Percentiles rank a stretch among this genome's conserved stretches.
These are phyloP conservation scores for Coreius guichenoti DNA, from an alignment of 2,797 vertebrate species.

Conservation along the genomic window DNA sequence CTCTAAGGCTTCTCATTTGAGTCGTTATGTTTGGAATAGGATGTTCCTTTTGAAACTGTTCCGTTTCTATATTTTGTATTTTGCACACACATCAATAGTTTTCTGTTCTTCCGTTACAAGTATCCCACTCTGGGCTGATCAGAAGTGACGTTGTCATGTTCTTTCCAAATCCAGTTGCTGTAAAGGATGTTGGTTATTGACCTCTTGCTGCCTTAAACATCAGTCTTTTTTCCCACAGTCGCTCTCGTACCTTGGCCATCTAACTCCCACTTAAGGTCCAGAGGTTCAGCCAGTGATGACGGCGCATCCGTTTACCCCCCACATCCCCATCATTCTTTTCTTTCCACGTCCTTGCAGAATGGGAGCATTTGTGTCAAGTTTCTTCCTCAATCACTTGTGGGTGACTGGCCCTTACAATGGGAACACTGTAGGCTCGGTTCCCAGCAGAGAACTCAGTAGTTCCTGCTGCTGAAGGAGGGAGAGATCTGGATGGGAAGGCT, in stretches of 20 bases:
- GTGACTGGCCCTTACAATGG: conserved; percentile 72
- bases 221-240: conserved; percentile 23
- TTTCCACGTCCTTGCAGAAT: conserved; percentile 41
- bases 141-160: conserved; percentile 39
- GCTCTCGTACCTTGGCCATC: conserved; percentile 4
- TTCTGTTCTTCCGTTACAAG: background rate
- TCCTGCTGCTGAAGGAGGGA: conserved; percentile 43
- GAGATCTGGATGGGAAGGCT: conserved; percentile 50
- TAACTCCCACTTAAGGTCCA: conserved; percentile 34
- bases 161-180: conserved; percentile 44
- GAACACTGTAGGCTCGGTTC: conserved; percentile 69
- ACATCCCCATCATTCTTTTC: conserved; percentile 33
- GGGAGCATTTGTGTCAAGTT: conserved; percentile 49
- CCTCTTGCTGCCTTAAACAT: conserved; percentile 1
- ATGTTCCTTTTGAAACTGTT: background rate
- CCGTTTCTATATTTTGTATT: background rate
- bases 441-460: conserved; percentile 49
- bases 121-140: conserved; percentile 18
- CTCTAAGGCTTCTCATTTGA: conserved; percentile 1
- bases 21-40: background rate
- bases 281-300: conserved; percentile 47
- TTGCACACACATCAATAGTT: background rate
- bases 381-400: conserved; percentile 65
- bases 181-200: conserved; percentile 51
- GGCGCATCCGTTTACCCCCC: conserved; percentile 25